Conservation (phyloP, 2,797 vertebrate species). For the Pseudopleuronectes americanus region DNA sequence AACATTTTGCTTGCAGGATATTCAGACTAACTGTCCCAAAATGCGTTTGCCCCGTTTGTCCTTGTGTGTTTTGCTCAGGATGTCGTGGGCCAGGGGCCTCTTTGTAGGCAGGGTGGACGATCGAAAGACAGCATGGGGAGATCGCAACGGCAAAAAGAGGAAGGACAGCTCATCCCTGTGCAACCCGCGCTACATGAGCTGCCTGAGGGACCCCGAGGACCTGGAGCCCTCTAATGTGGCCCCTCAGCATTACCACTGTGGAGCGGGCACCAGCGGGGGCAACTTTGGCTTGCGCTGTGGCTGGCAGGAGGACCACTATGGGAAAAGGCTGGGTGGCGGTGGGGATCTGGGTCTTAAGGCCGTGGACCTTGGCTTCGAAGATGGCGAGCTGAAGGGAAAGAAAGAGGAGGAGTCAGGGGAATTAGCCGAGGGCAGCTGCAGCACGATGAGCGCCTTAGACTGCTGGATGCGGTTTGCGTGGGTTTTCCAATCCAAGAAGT, state of each 20-base stretch:
- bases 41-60: slow-evolving; percentile 5
- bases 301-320: slow-evolving; percentile 96
- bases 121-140: slow-evolving; percentile 95
- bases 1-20: background rate
- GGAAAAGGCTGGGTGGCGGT: slow-evolving; percentile 80
- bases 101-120: slow-evolving; percentile 92
- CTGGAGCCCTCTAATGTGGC: slow-evolving; percentile 76
- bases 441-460: slow-evolving; percentile 71
- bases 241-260: slow-evolving; percentile 75
- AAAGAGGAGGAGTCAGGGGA: slow-evolving; percentile 73
- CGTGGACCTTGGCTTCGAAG: slow-evolving; percentile 89
- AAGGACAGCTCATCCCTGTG: slow-evolving; percentile 88
- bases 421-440: slow-evolving; percentile 65
- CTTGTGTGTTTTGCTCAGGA: slow-evolving; percentile 76
- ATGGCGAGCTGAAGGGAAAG: slow-evolving; percentile 82
- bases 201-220: slow-evolving; percentile 90
- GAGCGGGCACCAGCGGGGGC: slow-evolving; percentile 71
- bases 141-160: slow-evolving; percentile 93
- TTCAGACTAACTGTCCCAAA: background rate
- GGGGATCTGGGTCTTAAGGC: slow-evolving; percentile 87
- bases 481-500: slow-evolving; percentile 95
- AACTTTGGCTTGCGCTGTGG: slow-evolving; percentile 87
- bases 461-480: slow-evolving; percentile 85
- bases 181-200: slow-evolving; percentile 94
- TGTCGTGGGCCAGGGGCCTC: slow-evolving; percentile 97